Conservation (phyloP, 2,113 vertebrate genomes). For the Pholis gunnellus region DNA sequence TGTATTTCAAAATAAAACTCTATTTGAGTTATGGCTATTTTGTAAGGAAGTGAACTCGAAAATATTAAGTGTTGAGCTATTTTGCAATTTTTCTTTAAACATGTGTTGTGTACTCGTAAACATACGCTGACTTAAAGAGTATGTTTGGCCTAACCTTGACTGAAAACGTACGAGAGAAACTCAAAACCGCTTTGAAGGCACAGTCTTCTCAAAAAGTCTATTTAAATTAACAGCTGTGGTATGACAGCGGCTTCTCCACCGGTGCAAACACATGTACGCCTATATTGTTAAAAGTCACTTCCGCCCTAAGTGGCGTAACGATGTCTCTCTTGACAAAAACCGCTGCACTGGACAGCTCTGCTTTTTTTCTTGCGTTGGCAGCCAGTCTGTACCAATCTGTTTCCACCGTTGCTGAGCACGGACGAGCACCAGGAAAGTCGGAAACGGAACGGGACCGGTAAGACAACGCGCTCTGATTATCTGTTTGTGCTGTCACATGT, state of each 20-base stretch:
- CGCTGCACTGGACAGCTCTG: constrained; percentile 55
- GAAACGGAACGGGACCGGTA: constrained; percentile 75
- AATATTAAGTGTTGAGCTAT: neutral
- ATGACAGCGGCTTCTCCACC: neutral
- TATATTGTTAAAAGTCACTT: constrained; percentile 44
- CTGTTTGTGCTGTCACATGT: neutral
- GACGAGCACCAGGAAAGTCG: constrained; percentile 64
- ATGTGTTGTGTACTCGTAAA: neutral
- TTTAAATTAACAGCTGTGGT: neutral
- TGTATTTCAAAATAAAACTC: constrained; percentile 56
- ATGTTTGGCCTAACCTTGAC: neutral
- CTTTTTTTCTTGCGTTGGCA: constrained; percentile 33
- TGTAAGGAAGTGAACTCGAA: neutral
- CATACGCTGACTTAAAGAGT: too few relatives aligned
- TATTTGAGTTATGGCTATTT: too few relatives aligned
- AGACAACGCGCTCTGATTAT: constrained; percentile 15
- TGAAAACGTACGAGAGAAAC: neutral
- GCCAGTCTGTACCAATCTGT: constrained; percentile 59
- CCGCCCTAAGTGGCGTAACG: neutral
- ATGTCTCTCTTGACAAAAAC: constrained; percentile 22
- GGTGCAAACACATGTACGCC: neutral
- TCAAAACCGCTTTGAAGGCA: neutral
- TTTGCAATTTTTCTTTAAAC: neutral
- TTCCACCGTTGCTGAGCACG: constrained; percentile 62
- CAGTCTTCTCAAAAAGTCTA: neutral